Evolutionary conservation across 2,113 vertebrate species (phyloP).

Genomic region (rabbit (Oryctolagus cuniculus)): DNA sequence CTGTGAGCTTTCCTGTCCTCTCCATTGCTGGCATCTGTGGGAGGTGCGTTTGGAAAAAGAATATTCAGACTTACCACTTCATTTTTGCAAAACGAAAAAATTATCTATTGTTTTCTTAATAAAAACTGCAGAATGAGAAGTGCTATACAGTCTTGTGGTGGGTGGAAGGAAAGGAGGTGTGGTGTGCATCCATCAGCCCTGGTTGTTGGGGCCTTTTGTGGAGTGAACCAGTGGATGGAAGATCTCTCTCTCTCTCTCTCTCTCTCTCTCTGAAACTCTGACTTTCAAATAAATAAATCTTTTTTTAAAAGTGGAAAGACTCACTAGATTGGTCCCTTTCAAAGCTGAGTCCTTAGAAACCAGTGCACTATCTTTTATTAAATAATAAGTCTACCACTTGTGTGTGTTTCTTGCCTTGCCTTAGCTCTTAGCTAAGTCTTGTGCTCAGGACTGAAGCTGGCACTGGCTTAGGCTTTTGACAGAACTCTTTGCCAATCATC

Average conservation of each 20-base stretch:
- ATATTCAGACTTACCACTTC: background rate
- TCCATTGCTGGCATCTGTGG: background rate
- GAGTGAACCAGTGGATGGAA: too few species aligned
- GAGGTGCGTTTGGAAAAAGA: background rate
- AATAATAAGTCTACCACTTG: background rate
- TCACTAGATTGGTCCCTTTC: background rate
- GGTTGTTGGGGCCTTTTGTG: too few species aligned
- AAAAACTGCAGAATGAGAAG: background rate
- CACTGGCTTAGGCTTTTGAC: background rate
- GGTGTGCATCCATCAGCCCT: background rate
- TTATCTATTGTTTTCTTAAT: background rate
- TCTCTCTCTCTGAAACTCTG: too few species aligned
- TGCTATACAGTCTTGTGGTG: background rate
- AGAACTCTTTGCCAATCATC: background rate
- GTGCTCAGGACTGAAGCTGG: background rate
- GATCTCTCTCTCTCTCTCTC: too few species aligned
- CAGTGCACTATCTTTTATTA: background rate
- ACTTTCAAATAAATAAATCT: background rate
- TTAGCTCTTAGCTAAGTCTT: background rate
- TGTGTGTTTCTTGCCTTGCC: background rate
- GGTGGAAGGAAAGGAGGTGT: background rate
- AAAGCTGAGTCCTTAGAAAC: background rate
- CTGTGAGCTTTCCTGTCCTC: background rate
- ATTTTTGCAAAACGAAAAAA: background rate
- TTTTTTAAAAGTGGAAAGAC: background rate